Evolutionary conservation across 2,113 vertebrate species (phyloP).

Genomic region (Anguilla rostrata): DNA sequence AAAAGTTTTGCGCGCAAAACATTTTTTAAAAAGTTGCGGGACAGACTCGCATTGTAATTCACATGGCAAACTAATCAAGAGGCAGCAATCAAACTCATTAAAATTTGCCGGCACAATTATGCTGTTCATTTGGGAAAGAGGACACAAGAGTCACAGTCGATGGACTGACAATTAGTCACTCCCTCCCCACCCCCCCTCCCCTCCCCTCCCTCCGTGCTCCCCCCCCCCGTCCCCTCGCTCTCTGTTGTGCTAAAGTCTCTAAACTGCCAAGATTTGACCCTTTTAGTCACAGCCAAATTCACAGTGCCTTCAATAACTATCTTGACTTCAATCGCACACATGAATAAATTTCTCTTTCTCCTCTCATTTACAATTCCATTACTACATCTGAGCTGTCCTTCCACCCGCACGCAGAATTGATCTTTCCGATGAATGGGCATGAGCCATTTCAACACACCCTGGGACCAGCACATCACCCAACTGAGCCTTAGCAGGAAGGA

Average conservation of each 20-base stretch:
- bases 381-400: background rate
- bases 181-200: background rate
- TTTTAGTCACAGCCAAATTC: background rate
- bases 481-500: background rate
- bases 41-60: background rate
- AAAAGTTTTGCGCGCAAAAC: background rate
- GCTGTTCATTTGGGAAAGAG: background rate
- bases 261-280: background rate
- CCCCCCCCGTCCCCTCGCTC: background rate
- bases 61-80: background rate
- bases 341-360: background rate
- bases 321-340: background rate
- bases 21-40: background rate
- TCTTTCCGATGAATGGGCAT: background rate
- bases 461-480: no score
- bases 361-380: background rate
- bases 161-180: background rate
- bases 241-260: background rate
- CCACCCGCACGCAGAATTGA: no score
- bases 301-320: background rate
- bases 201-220: no score
- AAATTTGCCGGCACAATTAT: background rate
- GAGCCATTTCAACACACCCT: background rate
- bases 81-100: slow-evolving; percentile 4
- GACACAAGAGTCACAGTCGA: background rate